A percentile compares a stretch with the other conserved stretches of the same genome.
These are phyloP conservation scores for Epinephelus cyanopodus DNA, from an alignment of 2,113 vertebrate genomes.

Conservation along the genomic window DNA sequence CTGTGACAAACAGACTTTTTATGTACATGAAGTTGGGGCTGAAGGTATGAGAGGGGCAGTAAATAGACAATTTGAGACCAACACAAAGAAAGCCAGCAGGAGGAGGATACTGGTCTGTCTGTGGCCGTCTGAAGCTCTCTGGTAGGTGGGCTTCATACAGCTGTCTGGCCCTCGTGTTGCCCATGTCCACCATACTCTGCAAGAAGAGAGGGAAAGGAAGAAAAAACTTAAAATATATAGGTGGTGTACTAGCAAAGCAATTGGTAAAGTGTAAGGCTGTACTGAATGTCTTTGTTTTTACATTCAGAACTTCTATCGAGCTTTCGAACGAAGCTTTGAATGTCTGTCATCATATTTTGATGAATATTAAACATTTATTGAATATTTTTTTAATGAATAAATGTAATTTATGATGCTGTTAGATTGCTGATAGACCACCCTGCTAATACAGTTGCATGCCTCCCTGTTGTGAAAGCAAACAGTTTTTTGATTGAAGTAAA, in stretches of 20 bases:
- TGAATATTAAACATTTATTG: too few relatives aligned
- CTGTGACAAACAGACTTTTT: not conserved
- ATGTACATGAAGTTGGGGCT: not conserved
- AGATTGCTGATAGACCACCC: not conserved
- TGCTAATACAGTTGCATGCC: too few relatives aligned
- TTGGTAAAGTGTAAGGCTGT: not conserved
- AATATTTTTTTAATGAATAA: not conserved
- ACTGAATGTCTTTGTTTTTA: too few relatives aligned
- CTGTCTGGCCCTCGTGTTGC: constrained; percentile 92
- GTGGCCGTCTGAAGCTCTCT: constrained; percentile 95
- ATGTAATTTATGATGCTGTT: not conserved
- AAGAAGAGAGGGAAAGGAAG: not conserved
- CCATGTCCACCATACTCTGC: constrained; percentile 99
- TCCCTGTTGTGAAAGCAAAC: too few relatives aligned
- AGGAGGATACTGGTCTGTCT: constrained; percentile 99
- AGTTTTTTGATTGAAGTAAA: too few relatives aligned
- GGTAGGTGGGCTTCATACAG: constrained; percentile 97
- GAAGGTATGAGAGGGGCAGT: not conserved
- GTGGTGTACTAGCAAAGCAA: not conserved
- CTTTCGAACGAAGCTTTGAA: too few relatives aligned
- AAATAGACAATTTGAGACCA: not conserved
- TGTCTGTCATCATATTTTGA: too few relatives aligned
- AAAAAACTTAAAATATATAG: not conserved
- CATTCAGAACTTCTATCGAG: too few relatives aligned
- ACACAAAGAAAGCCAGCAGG: not conserved